phyloP scores from a whole-genome alignment of 2,888 invertebrate genomes.

The Tridacna crocea region DNA sequence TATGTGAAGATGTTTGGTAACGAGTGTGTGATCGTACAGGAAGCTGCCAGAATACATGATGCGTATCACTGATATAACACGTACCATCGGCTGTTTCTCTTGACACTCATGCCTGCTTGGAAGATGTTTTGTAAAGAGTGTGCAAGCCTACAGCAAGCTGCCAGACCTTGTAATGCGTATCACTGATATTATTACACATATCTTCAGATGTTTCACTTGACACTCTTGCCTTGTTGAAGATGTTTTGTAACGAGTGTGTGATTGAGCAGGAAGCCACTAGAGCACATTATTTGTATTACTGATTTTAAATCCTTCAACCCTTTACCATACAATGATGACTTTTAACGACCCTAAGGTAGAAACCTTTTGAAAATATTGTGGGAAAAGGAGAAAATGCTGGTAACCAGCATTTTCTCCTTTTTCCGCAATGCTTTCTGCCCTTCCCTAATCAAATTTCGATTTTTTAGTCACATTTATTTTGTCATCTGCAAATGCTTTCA shows the following conservation, averaged over 20 bases:
- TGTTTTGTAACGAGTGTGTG: conserved; percentile 76
- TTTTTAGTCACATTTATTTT: too few relatives aligned
- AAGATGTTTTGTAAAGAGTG: conserved; percentile 77
- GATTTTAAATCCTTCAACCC: not conserved
- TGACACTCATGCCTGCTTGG: conserved; percentile 22
- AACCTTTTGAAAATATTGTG: too few relatives aligned
- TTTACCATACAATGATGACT: too few relatives aligned
- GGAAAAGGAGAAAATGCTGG: too few relatives aligned
- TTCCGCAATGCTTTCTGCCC: too few relatives aligned
- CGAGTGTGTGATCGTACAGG: conserved; percentile 75
- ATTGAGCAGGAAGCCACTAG: conserved; percentile 76
- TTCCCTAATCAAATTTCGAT: too few relatives aligned
- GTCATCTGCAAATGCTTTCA: too few relatives aligned
- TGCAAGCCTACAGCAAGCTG: conserved; percentile 77
- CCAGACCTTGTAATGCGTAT: conserved; percentile 75
- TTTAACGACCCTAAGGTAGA: too few relatives aligned
- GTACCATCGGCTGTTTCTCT: too few relatives aligned
- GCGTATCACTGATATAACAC: conserved; percentile 64
- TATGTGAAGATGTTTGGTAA: conserved; percentile 77
- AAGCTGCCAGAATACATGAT: conserved; percentile 75
- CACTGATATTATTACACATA: conserved; percentile 35
- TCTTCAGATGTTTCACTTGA: too few relatives aligned
- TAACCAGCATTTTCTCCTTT: too few relatives aligned
- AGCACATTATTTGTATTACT: conserved; percentile 75
- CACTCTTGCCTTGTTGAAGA: conserved; percentile 57